Evolutionary conservation across 2,797 vertebrate species (phyloP).

Genomic region (Manis crassicaudata): DNA sequence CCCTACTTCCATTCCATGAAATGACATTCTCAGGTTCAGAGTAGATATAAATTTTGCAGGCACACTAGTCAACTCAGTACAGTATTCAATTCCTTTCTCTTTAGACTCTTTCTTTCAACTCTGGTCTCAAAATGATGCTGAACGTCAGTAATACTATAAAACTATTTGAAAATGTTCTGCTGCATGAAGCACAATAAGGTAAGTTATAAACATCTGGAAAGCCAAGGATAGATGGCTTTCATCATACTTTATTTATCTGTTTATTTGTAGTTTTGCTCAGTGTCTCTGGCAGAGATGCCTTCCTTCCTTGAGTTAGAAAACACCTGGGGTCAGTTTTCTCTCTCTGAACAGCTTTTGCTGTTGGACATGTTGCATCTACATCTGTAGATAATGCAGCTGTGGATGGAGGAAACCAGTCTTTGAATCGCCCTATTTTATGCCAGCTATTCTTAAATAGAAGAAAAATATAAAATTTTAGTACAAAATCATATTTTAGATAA

Average conservation of each 20-base stretch:
- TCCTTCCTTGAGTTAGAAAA: not conserved
- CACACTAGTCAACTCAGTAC: not conserved
- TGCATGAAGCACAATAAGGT: not conserved
- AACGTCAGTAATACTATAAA: not conserved
- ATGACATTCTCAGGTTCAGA: not conserved
- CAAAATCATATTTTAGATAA: constrained; percentile 19
- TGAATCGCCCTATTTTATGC: not conserved
- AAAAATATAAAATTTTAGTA: constrained; percentile 20
- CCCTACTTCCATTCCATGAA: not conserved
- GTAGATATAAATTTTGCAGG: not conserved
- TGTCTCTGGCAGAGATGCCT: not conserved
- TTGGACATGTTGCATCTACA: not conserved
- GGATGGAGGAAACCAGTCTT: not conserved
- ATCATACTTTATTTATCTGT: not conserved
- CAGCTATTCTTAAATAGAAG: not conserved
- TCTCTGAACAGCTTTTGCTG: not conserved
- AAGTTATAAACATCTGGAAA: not conserved
- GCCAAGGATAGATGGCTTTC: not conserved
- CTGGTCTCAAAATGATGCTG: not conserved
- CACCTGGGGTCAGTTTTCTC: not conserved
- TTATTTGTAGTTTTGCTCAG: not conserved
- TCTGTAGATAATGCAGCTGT: not conserved
- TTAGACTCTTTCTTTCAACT: not conserved
- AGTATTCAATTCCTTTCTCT: not conserved
- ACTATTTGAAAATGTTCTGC: not conserved